A percentile compares a stretch with the other conserved stretches of the same genome.
phyloP scores from a whole-genome alignment of 2,888 invertebrate genomes.

The Sphaerophoria rueppellii region DNA sequence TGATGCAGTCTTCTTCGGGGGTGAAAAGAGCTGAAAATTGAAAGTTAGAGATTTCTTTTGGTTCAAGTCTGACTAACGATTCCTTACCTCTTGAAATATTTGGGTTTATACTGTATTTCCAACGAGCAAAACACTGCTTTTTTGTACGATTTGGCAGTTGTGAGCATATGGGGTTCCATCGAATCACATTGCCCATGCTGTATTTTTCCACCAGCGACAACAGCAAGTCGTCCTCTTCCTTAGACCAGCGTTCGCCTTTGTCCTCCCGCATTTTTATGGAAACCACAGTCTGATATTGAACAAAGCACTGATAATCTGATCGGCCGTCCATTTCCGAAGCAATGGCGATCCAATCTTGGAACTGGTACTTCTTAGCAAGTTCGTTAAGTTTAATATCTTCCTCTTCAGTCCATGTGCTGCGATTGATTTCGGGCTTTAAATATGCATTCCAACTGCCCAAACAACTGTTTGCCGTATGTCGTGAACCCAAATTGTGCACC shows the following conservation, averaged over 20 bases:
- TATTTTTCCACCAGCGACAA: conserved; percentile 85
- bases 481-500: conserved; percentile 80
- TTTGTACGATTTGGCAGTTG: conserved; percentile 86
- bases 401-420: conserved; percentile 83
- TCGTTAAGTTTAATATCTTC: conserved; percentile 83
- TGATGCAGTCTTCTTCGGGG: conserved; percentile 86
- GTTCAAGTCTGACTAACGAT: no score
- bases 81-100: conserved; percentile 77
- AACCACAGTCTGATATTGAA: conserved; percentile 85
- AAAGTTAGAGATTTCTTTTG: background rate
- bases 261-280: conserved; percentile 73
- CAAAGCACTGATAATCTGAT: conserved; percentile 88
- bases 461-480: conserved; percentile 87
- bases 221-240: conserved; percentile 87
- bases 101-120: conserved; percentile 79
- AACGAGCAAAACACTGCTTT: conserved; percentile 86
- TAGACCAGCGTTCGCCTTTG: conserved; percentile 85
- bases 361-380: conserved; percentile 81
- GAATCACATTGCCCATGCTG: conserved; percentile 86
- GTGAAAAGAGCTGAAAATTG: conserved; percentile 83
- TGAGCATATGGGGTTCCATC: conserved; percentile 88
- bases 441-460: conserved; percentile 88
- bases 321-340: conserved; percentile 84
- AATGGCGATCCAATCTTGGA: conserved; percentile 87
- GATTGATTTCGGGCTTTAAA: conserved; percentile 87